Evolutionary conservation across 30 jellyfish, hydroid and myxozoan species (phyloP).

Genomic region (Hydractinia echinata): DNA sequence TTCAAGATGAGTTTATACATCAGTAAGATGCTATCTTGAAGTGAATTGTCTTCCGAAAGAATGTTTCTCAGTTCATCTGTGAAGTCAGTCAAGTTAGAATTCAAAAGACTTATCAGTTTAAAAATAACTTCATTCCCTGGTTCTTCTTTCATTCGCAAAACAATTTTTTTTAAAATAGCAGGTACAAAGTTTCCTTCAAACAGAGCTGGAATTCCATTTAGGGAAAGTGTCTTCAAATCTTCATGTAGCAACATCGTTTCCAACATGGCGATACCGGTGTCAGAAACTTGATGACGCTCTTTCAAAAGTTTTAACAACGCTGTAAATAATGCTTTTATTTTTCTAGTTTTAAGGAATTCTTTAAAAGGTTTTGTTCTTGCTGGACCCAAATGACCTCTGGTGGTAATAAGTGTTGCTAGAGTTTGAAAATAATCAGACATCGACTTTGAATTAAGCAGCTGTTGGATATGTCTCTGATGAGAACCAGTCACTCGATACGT

Average conservation of each 20-base stretch:
- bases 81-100: too few relatives aligned
- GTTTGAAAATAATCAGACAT: constrained; percentile 10
- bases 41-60: neutral
- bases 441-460: neutral
- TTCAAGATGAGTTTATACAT: neutral
- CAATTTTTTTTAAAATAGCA: neutral
- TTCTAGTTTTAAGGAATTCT: constrained; percentile 3
- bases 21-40: neutral
- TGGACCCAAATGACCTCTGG: neutral
- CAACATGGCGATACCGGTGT: constrained; percentile 7
- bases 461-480: constrained; percentile 4
- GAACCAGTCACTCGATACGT: constrained; percentile 6
- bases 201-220: constrained; percentile 13
- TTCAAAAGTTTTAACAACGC: neutral
- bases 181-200: neutral
- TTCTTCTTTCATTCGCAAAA: neutral
- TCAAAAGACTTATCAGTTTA: too few relatives aligned
- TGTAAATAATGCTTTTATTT: neutral
- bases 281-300: neutral
- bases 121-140: neutral
- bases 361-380: neutral
- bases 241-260: neutral
- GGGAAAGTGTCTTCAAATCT: neutral
- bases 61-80: neutral
- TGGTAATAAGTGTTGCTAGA: neutral